Evolutionary conservation across 1,140 invertebrate species (phyloP).

Genomic region (Drosophila obscura): DNA sequence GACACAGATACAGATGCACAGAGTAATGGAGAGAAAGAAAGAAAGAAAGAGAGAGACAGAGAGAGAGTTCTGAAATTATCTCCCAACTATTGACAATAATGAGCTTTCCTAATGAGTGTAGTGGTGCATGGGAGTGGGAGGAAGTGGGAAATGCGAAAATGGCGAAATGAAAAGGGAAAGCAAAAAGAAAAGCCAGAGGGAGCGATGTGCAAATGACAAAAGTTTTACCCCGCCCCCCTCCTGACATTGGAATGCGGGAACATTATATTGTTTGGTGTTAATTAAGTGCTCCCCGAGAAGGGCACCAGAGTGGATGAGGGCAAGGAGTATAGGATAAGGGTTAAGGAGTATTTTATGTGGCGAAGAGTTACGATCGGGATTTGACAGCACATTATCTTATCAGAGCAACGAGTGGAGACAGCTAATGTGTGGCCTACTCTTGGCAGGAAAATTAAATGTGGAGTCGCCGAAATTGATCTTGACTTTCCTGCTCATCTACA

Average conservation of each 20-base stretch:
- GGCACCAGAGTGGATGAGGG: slow-evolving; percentile 1
- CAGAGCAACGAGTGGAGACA: slow-evolving; percentile 12
- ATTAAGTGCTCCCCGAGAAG: slow-evolving; percentile 37
- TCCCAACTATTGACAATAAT: slow-evolving; percentile 81
- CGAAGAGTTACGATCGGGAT: slow-evolving; percentile 9
- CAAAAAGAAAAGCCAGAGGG: neutral
- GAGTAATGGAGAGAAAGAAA: slow-evolving; percentile 4
- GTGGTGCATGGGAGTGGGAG: slow-evolving; percentile 43
- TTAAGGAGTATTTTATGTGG: neutral
- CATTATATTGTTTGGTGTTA: slow-evolving; percentile 49
- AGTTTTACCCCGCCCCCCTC: slow-evolving; percentile 49
- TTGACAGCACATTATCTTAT: slow-evolving; percentile 1
- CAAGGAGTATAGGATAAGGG: too few species aligned
- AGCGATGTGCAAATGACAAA: slow-evolving; percentile 72
- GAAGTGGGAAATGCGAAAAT: neutral
- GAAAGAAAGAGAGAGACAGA: slow-evolving; percentile 14
- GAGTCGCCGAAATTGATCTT: too few species aligned
- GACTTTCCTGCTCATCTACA: too few species aligned
- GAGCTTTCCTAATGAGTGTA: slow-evolving; percentile 73
- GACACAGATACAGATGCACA: neutral
- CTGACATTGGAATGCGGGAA: slow-evolving; percentile 36
- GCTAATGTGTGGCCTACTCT: neutral
- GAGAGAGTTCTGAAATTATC: slow-evolving; percentile 50
- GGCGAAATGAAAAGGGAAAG: neutral
- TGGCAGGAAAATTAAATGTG: too few species aligned